Evolutionary conservation across 2,113 vertebrate genomes (phyloP).

Genomic region (Cyanoramphus novaezelandiae): DNA sequence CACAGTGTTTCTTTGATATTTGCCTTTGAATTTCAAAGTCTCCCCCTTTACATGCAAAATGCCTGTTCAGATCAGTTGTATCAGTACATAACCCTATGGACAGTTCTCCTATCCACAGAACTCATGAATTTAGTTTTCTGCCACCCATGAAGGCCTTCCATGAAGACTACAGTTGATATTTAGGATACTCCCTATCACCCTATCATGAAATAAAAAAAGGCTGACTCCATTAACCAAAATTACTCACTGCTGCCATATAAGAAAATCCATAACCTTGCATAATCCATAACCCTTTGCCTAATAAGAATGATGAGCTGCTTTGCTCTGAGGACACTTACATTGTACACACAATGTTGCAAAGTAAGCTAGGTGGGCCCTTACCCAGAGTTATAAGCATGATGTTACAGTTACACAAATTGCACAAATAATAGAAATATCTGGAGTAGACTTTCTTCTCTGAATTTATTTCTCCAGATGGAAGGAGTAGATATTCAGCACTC

Average conservation of each 20-base stretch:
- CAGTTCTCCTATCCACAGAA: neutral
- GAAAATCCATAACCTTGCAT: neutral
- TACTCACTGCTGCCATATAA: neutral
- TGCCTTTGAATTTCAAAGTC: neutral
- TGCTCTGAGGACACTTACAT: neutral
- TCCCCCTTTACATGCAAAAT: neutral
- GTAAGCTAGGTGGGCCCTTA: neutral
- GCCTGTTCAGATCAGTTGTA: neutral
- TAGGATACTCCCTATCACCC: neutral
- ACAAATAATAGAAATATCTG: neutral
- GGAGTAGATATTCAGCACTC: neutral
- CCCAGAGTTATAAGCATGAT: neutral
- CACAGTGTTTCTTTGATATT: neutral
- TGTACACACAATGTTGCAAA: neutral
- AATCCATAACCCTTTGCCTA: neutral
- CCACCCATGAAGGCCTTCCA: neutral
- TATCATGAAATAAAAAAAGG: neutral
- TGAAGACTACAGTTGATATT: neutral
- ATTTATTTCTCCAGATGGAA: neutral
- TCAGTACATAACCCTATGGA: neutral
- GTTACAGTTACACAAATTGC: neutral
- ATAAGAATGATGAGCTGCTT: neutral
- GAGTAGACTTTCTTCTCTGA: neutral
- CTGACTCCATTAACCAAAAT: neutral
- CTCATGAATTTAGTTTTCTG: fast-evolving